A percentile compares a stretch with the other conserved stretches of the same genome.
Conservation (phyloP, 53 echinoderm and acorn worm genomes). For the Apostichopus leukothele region DNA sequence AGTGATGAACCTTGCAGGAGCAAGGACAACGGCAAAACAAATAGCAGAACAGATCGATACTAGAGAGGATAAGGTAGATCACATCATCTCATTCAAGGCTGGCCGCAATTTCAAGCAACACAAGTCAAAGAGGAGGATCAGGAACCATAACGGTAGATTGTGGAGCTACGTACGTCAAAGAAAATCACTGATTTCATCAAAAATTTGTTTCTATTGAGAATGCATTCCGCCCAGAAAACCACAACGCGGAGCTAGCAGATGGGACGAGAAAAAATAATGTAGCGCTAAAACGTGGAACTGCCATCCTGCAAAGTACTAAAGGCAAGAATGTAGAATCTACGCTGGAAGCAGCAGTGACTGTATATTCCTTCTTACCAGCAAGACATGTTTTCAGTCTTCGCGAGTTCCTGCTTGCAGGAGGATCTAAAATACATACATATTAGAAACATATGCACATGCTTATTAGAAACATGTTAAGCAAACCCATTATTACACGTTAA, state of each 20-base stretch:
- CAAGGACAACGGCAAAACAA: neutral
- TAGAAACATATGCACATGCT: neutral
- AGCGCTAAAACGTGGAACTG: constrained; percentile 27
- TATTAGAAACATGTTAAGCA: neutral
- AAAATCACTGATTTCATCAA: constrained; percentile 1
- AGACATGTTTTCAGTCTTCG: constrained; percentile 22
- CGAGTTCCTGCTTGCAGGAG: too few species aligned
- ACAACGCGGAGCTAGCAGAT: neutral
- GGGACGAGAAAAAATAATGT: constrained; percentile 30
- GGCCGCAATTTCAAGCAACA: neutral
- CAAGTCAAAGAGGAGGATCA: neutral
- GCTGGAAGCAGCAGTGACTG: constrained; percentile 9
- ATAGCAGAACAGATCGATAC: neutral
- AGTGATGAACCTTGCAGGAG: neutral
- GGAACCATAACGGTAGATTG: constrained; percentile 9
- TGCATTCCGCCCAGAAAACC: neutral
- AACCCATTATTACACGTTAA: constrained; percentile 24
- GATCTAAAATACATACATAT: constrained; percentile 8
- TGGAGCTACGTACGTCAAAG: neutral
- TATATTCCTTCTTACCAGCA: constrained; percentile 46
- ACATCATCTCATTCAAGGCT: neutral
- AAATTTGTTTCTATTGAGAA: constrained; percentile 23
- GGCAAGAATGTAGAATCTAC: neutral
- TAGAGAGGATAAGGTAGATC: neutral
- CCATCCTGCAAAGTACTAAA: neutral